phyloP scores from a whole-genome alignment of 2,888 invertebrate genomes.

The Hemaris fuciformis region DNA sequence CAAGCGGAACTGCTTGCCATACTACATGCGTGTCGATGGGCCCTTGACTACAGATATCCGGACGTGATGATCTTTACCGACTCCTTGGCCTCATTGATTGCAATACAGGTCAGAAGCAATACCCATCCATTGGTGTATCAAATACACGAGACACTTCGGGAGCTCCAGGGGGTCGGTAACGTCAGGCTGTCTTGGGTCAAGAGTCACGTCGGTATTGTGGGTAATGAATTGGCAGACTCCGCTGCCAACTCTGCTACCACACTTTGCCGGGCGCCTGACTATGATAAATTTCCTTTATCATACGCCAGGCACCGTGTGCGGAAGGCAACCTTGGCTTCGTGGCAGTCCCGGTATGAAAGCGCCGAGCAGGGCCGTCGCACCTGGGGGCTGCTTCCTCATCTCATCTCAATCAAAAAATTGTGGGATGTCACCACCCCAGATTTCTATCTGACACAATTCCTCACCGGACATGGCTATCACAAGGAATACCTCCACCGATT shows the following conservation, averaged over 20 bases:
- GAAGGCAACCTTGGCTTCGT: neutral
- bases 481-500: neutral
- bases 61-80: neutral
- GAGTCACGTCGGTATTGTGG: neutral
- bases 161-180: neutral
- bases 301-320: neutral
- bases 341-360: neutral
- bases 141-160: neutral
- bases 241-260: neutral
- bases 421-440: neutral
- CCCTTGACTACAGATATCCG: neutral
- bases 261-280: neutral
- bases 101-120: neutral
- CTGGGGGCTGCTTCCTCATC: neutral
- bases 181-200: neutral
- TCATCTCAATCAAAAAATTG: neutral
- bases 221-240: neutral
- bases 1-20: neutral
- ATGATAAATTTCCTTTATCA: neutral
- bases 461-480: constrained; percentile 8
- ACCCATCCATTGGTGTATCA: neutral
- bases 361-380: neutral
- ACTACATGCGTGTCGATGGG: neutral
- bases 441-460: neutral
- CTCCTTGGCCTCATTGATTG: neutral